These are phyloP conservation scores for Eonycteris spelaea DNA, from an alignment of 2,113 vertebrate species.

Conservation along the genomic window DNA sequence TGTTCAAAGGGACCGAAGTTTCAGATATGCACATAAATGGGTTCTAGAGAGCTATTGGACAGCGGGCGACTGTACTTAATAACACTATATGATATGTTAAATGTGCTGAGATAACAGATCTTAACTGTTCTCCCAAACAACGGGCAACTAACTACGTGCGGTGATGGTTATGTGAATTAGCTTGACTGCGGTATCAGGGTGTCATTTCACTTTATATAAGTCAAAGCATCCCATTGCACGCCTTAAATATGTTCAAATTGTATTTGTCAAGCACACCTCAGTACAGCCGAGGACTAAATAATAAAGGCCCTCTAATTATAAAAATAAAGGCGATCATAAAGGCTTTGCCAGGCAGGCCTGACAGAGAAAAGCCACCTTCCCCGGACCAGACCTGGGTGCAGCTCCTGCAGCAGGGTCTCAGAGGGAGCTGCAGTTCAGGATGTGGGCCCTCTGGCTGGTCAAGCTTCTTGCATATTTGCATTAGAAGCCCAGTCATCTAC, in stretches of 20 bases:
- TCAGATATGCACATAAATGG: background rate
- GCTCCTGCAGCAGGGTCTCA: no score
- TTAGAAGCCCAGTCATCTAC: rapidly evolving
- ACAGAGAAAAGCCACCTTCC: background rate
- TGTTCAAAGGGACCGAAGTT: background rate
- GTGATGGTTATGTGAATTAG: background rate
- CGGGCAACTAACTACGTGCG: background rate
- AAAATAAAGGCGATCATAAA: no score
- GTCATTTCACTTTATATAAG: background rate
- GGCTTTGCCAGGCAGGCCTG: rapidly evolving
- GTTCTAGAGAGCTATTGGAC: no score
- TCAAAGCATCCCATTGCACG: background rate
- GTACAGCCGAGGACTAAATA: background rate
- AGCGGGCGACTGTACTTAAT: background rate
- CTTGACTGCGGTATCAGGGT: no score
- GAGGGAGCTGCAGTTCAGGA: background rate
- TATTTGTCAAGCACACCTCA: background rate
- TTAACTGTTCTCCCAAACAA: background rate
- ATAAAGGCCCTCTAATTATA: background rate
- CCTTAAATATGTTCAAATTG: background rate
- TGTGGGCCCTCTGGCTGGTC: no score
- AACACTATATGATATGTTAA: background rate
- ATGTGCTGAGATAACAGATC: background rate
- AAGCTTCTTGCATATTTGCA: background rate
- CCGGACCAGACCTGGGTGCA: rapidly evolving